A percentile compares a stretch with the other conserved stretches of the same genome.
Evolutionary conservation across 2,888 invertebrate species (phyloP).

Genomic region (Sinelater perroti): DNA sequence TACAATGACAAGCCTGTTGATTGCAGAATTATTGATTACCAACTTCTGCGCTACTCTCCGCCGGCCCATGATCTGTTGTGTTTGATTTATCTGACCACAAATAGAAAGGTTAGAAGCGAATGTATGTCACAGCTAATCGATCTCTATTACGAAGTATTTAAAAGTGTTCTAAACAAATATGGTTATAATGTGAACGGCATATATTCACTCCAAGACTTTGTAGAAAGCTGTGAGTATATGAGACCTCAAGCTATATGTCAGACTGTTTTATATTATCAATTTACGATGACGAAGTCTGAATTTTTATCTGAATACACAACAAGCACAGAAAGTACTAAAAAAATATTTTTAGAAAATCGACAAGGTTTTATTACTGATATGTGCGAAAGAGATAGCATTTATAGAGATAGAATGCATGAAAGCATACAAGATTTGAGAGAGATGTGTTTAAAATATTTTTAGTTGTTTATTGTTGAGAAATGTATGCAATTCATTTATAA

Average conservation of each 20-base stretch:
- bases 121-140: constrained; percentile 50
- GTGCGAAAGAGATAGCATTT: constrained; percentile 34
- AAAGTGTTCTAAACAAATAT: not conserved
- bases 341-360: constrained; percentile 39
- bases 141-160: not conserved
- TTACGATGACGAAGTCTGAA: constrained; percentile 48
- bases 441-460: constrained; percentile 31
- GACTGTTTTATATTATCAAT: constrained; percentile 51
- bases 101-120: constrained; percentile 47
- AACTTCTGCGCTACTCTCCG: constrained; percentile 65
- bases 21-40: constrained; percentile 58
- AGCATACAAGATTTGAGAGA: constrained; percentile 36
- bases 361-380: constrained; percentile 34
- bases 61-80: constrained; percentile 71
- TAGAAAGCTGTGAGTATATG: constrained; percentile 53
- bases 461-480: constrained; percentile 19
- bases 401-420: constrained; percentile 28
- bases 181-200: not conserved
- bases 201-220: not conserved
- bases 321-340: constrained; percentile 35
- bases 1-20: constrained; percentile 34
- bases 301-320: constrained; percentile 37
- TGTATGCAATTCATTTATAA: too few species aligned
- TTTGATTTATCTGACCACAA: constrained; percentile 51
- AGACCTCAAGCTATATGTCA: constrained; percentile 52